A percentile compares a stretch with the other conserved stretches of the same genome.
Evolutionary conservation across 2,888 invertebrate genomes (phyloP).

Genomic region (Orthosia cruda): DNA sequence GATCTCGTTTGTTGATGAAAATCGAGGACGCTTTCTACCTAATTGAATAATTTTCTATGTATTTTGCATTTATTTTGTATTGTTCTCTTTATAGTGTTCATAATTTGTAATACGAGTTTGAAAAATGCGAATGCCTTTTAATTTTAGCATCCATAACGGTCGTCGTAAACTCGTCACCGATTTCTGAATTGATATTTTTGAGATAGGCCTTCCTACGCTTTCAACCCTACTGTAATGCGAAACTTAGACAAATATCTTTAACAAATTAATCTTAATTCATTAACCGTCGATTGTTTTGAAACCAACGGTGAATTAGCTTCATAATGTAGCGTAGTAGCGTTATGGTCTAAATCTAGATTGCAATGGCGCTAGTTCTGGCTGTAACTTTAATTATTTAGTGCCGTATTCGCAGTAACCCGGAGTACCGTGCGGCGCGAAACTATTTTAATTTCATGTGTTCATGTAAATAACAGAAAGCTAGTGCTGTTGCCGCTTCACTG

Average conservation of each 20-base stretch:
- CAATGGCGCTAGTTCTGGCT: constrained; percentile 14
- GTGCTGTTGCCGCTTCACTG: background rate
- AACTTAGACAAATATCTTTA: too few relatives aligned
- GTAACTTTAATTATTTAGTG: constrained; percentile 27
- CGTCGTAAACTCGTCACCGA: background rate
- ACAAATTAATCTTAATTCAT: too few relatives aligned
- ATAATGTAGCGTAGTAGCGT: background rate
- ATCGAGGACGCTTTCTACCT: constrained; percentile 15
- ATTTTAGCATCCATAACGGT: background rate
- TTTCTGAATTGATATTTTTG: too few relatives aligned
- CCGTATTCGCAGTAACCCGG: background rate
- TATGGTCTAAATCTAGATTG: constrained; percentile 5
- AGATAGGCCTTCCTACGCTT: too few relatives aligned
- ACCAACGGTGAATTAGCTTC: background rate
- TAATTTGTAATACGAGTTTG: constrained; percentile 1
- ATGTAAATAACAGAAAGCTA: constrained; percentile 8
- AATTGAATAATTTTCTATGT: constrained; percentile 10
- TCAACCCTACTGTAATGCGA: too few relatives aligned
- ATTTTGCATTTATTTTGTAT: too few relatives aligned
- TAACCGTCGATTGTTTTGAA: background rate
- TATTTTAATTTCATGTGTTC: constrained; percentile 38
- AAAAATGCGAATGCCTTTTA: background rate
- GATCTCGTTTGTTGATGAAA: constrained; percentile 26
- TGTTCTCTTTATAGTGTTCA: background rate
- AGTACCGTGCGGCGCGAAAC: constrained; percentile 17